phyloP scores from a whole-genome alignment of 1,140 invertebrate species.

The Conopomorpha cramerella region DNA sequence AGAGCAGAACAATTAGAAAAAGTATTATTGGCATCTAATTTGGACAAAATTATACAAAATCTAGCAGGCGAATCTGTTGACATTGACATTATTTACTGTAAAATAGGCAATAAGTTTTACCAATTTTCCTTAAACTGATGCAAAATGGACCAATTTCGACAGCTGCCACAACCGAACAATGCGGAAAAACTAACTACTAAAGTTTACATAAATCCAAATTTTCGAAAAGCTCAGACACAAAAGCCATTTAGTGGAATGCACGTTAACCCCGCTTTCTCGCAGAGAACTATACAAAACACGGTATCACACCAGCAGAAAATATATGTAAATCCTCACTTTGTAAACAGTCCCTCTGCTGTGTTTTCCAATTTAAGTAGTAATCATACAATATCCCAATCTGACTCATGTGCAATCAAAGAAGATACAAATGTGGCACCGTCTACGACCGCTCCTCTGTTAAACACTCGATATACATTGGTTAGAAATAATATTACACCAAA shows the following conservation, averaged over 20 bases:
- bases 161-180: no score
- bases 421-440: no score
- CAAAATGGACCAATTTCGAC: no score
- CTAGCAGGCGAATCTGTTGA: conserved; percentile 10
- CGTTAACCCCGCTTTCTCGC: conserved; percentile 21
- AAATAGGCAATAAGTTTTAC: conserved; percentile 40
- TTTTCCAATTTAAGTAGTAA: no score
- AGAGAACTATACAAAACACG: conserved; percentile 4
- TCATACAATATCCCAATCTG: no score
- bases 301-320: conserved; percentile 14
- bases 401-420: no score
- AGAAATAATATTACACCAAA: no score
- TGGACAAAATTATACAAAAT: no score
- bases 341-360: no score
- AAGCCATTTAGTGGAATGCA: conserved; percentile 14
- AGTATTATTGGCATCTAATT: no score
- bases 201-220: conserved; percentile 43
- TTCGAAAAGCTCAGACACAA: conserved; percentile 17
- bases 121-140: conserved; percentile 19
- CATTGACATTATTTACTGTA: conserved; percentile 29
- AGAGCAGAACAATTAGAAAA: conserved; percentile 54
- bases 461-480: no score
- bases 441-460: no score
- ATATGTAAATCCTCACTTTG: conserved; percentile 44
- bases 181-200: conserved; percentile 10